These are phyloP conservation scores for Neelides folsomi DNA, from an alignment of 2,888 invertebrate genomes.

Conservation along the genomic window DNA sequence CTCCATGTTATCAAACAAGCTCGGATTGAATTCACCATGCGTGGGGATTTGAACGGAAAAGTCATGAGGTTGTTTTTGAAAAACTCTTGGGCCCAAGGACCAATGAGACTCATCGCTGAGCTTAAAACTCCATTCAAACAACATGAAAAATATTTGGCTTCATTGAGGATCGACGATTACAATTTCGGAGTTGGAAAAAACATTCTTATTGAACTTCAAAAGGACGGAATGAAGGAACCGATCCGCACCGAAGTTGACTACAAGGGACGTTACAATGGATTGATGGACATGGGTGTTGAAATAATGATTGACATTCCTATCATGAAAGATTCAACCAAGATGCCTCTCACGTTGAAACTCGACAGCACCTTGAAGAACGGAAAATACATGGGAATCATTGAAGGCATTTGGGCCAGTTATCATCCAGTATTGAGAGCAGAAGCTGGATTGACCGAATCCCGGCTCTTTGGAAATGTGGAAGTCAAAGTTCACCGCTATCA, in stretches of 20 bases:
- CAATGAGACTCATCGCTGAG: constrained; percentile 20
- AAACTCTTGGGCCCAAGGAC: constrained; percentile 19
- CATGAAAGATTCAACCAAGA: constrained; percentile 2
- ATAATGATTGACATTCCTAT: constrained; percentile 30
- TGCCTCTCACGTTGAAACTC: constrained; percentile 8
- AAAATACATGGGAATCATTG: constrained; percentile 26
- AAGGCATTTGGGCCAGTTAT: constrained; percentile 21
- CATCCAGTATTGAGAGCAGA: constrained; percentile 17
- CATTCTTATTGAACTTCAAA: constrained; percentile 31
- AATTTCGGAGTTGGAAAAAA: constrained; percentile 30
- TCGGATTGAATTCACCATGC: constrained; percentile 18
- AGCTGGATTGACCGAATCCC: constrained; percentile 9
- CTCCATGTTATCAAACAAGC: constrained; percentile 19
- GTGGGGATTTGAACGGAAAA: constrained; percentile 29
- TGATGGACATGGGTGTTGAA: constrained; percentile 30
- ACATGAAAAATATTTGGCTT: constrained; percentile 31
- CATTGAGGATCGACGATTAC: constrained; percentile 28
- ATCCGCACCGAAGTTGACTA: constrained; percentile 33
- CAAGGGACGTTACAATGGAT: constrained; percentile 24
- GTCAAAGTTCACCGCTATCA: constrained; percentile 6
- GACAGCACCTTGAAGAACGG: constrained; percentile 24
- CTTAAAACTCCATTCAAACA: constrained; percentile 32
- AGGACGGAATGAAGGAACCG: constrained; percentile 26
- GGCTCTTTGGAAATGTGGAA: constrained; percentile 10
- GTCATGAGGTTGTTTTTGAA: constrained; percentile 29